Evolutionary conservation across 1,140 invertebrate genomes (phyloP), one percentile per base, ranked within the genome.

Genomic region (Gryllus bimaculatus): DNA sequence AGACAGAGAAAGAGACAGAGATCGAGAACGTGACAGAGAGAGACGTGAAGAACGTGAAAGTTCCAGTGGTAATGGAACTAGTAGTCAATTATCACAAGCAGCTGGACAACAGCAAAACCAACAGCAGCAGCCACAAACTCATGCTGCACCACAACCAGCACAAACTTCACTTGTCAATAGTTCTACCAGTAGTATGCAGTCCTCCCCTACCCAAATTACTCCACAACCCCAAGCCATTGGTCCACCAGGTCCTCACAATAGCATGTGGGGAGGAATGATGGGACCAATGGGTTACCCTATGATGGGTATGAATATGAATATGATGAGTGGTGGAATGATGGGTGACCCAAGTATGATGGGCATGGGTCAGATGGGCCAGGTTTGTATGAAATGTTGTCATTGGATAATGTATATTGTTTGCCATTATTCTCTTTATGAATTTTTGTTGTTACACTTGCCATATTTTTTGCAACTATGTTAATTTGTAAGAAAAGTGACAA

Each of bases 241-340:
- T 66, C 54, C 54, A 13, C 75, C 79, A 8, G 48, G 76, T 12
- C 18, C 80, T 48, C 66, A 77, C 7, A 77, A 83, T 73, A 86
- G 83, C 80, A 84, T 84, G 84, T 86, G 83, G 85, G 82, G 83
- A 80, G 84, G 84, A n/a, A 85, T 88, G 83, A 85, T 81, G 77
- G 80, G 81, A 47, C 80, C 13, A 81, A 89, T 82, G 86, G 88
- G 85, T 12, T 90, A 90, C 81, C 86, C 88, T 8, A 89, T 92
- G 86, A 89, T 91, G 85, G 88, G 89, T 76, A 89, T 90, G 86
- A 87, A 88, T 8, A 91, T 87, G 87, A 87, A 88, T 8, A 91
- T 87, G 87, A 86, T 81, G 80, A 75, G 78, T 49, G 77, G 81
- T 54, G 77, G 79, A 8, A 81, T 88, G 79, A 86, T 91, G 85